A percentile compares a stretch with the other conserved stretches of the same genome.
Conservation (phyloP, 2,888 invertebrate genomes). For the Eulithis prunata region DNA sequence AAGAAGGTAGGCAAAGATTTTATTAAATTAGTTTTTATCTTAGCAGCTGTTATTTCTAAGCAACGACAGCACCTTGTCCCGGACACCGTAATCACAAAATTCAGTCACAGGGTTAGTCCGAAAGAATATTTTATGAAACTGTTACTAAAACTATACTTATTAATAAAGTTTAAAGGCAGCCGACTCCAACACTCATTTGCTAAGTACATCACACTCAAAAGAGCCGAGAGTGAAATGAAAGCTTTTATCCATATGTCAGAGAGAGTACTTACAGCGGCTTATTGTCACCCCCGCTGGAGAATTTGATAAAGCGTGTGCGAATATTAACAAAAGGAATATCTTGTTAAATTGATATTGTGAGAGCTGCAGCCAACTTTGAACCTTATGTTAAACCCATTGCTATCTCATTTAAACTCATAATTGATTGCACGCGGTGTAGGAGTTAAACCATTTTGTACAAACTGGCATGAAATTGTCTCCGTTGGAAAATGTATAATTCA, state of each 20-base stretch:
- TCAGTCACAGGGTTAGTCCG: too few relatives aligned
- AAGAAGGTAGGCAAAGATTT: too few relatives aligned
- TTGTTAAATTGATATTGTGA: conserved; percentile 83
- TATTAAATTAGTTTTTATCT: too few relatives aligned
- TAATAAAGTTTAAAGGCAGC: conserved; percentile 1
- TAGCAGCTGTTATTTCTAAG: too few relatives aligned
- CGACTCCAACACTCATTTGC: conserved; percentile 45
- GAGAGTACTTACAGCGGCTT: conserved; percentile 84
- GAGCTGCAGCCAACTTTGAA: conserved; percentile 59
- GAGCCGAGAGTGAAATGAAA: conserved; percentile 83
- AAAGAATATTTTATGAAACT: too few relatives aligned
- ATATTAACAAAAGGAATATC: conserved; percentile 85
- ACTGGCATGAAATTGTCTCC: conserved; percentile 82
- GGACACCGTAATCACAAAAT: too few relatives aligned
- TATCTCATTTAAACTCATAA: conserved; percentile 50
- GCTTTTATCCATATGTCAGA: conserved; percentile 85
- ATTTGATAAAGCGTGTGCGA: conserved; percentile 85
- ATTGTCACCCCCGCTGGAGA: conserved; percentile 85
- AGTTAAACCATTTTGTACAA: conserved; percentile 67
- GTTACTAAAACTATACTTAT: background rate
- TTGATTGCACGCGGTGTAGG: conserved; percentile 54
- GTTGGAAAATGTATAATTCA: conserved; percentile 84
- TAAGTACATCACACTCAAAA: conserved; percentile 72
- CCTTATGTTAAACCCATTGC: conserved; percentile 47
- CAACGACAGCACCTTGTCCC: too few relatives aligned